Conservation (phyloP, 2,113 vertebrate species). For the zebrafish (Danio rerio) region DNA sequence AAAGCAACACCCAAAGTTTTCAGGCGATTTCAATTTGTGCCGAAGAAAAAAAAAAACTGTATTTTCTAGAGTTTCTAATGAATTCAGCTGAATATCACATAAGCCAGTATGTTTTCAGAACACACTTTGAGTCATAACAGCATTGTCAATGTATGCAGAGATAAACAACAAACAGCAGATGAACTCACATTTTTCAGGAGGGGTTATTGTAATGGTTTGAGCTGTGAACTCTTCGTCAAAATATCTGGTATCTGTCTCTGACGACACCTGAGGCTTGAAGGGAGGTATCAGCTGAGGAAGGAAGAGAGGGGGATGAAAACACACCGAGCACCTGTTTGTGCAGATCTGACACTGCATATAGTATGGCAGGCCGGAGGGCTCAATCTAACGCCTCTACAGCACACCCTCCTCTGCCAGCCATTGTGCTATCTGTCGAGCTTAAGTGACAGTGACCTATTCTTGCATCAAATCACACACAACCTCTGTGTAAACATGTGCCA, state of each 20-base stretch:
- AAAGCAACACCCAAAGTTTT: slow-evolving; percentile 1
- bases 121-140: neutral
- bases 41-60: neutral
- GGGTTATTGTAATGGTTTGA: slow-evolving; percentile 85
- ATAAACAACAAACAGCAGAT: slow-evolving; percentile 11
- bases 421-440: slow-evolving; percentile 13
- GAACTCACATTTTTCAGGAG: slow-evolving; percentile 83
- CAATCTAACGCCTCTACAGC: slow-evolving; percentile 47
- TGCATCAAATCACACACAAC: neutral
- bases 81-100: slow-evolving; percentile 11
- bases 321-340: slow-evolving; percentile 52
- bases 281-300: slow-evolving; percentile 77
- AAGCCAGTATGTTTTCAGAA: slow-evolving; percentile 11
- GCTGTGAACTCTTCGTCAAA: slow-evolving; percentile 86
- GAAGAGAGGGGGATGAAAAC: slow-evolving; percentile 45
- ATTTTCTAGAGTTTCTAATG: slow-evolving; percentile 1
- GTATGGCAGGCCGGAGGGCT: slow-evolving; percentile 48
- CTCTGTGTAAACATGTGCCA: neutral
- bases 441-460: slow-evolving; percentile 20
- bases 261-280: slow-evolving; percentile 85
- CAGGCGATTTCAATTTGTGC: neutral
- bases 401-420: slow-evolving; percentile 44
- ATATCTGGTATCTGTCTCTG: slow-evolving; percentile 85
- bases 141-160: slow-evolving; percentile 33
- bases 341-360: slow-evolving; percentile 53